Base-by-base conservation (phyloP, 2,113 vertebrate species). In the Xenopus laevis region DNA sequence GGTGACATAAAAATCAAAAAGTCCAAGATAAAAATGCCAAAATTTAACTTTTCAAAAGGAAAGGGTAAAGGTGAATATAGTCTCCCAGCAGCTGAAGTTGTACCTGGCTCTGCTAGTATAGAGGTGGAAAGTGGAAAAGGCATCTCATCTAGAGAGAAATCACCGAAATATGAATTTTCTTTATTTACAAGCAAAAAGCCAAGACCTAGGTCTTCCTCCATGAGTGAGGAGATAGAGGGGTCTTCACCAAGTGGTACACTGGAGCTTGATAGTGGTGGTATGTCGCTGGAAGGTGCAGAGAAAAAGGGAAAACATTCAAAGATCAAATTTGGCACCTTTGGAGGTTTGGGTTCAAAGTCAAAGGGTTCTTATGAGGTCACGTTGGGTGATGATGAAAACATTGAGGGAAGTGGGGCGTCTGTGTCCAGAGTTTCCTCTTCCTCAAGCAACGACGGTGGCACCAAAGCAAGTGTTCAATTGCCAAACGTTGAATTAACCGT, bases 281-380 rank as follows among this genome's bases (percentile, higher is more conserved):
- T 90, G 68, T 90, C 87, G 1, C 62, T 91, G 71, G 93, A 95
- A 80, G 89, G 82, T 27, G 84, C 83, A 0, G 88, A 88, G 52
- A 83, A 65, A 0, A 94, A 92, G 71, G 89, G 87, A 57, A 93
- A 94, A 71, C 91, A 89, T 1, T 86, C 89, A 63, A 94, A 93
- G 74, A 78, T 93, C 67, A 98, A 98, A 79, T 98, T 98, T 69
- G 95, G 95, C 57, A 98, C 97, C 8, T 97, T 98, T 67, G 96
- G 94, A 64, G 96, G 97, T 3, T 90, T 98, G 71, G 94, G 95
- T 65, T 90, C 96, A 46, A 96, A 93, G 83, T 91, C 88, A 64
- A 98, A 97, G 84, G 96, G 95, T 12, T 93, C 91, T 27, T 98
- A 98, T 74, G 95, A 98, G 88, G 95, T 98, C 64, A 90, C 95